Base-by-base conservation (phyloP, 2,113 vertebrate genomes). In the Labeo catla region DNA sequence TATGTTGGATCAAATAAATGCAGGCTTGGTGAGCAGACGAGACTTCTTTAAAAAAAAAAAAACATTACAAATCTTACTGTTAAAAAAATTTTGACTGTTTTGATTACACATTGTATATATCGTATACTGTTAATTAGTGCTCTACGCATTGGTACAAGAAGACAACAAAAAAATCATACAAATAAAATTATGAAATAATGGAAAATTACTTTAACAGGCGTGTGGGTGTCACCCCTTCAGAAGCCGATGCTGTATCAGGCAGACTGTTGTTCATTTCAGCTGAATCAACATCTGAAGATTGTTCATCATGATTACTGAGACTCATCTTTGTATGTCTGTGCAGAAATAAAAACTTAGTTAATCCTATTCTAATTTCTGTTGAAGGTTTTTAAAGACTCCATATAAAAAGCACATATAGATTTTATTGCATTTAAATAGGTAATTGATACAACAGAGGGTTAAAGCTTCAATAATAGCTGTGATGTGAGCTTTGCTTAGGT, bases 191-290 rank as follows among this genome's bases (percentile, higher is more conserved):
- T 19, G 13, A 19, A 28, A 8, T 61, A 74, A 12, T 45, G 66
- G 28, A 8, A 81, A 45, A 76, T 76, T 4, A 95, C 95, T 93
- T 95, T 66, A 95, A 88, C 88, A 95, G 91, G 45, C 92, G 91
- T 66, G 70, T 23, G 19, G 92, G 85, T 8, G 87, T 90, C 52
- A 88, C 86, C 73, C 63, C 81, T 0, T 73, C n/a, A 47, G 84
- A 76, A 12, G 47, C 15, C 1, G 90, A 85, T 1, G 92, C 61
- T 47, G 85, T 74, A 50, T 83, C 81, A 5, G 65, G 6, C 28
- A 90, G 63, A 63, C 19, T 70, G 12, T 89, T 87, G 50, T 52
- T 89, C 47, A 84, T 61, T 0, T 36, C 84, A 85, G 84, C 85
- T n/a, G 83, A 43, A 45, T 92, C 91, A 82, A 86, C 79, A 47